These are phyloP conservation scores for Motacilla tschutschensis DNA, from an alignment of 2,113 vertebrate species.

Conservation along the genomic window DNA sequence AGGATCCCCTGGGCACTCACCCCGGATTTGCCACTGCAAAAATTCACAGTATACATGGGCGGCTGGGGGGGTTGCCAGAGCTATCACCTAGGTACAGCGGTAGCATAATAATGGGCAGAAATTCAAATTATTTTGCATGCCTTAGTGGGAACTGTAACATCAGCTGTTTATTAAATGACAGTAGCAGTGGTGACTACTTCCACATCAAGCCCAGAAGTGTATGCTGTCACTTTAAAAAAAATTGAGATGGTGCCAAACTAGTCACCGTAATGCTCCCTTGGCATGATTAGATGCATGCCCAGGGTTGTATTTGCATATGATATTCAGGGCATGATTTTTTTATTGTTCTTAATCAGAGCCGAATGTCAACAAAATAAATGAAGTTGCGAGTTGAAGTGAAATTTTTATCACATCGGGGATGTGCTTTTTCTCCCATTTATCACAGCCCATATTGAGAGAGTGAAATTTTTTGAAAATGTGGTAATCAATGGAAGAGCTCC, in stretches of 20 bases:
- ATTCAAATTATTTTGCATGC: slow-evolving; percentile 61
- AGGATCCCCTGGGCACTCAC: neutral
- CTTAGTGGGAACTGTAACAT: slow-evolving; percentile 70
- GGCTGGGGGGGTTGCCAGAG: neutral
- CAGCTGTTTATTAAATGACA: slow-evolving; percentile 78
- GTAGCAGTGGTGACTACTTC: slow-evolving; percentile 70
- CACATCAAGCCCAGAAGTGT: slow-evolving; percentile 77
- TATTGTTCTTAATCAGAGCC: slow-evolving; percentile 99
- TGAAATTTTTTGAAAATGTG: slow-evolving; percentile 89
- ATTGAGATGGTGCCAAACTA: slow-evolving; percentile 85
- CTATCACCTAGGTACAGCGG: slow-evolving; percentile 55
- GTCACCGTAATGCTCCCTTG: slow-evolving; percentile 91
- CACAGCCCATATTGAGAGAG: slow-evolving; percentile 99
- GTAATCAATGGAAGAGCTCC: slow-evolving; percentile 99
- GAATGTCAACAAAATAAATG: slow-evolving; percentile 99
- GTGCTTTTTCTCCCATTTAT: slow-evolving; percentile 97
- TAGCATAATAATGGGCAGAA: slow-evolving; percentile 65
- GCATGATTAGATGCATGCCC: slow-evolving; percentile 97
- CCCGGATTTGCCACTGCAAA: slow-evolving; percentile 14
- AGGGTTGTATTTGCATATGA: slow-evolving; percentile 97
- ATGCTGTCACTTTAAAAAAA: slow-evolving; percentile 89
- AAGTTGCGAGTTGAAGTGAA: slow-evolving; percentile 98
- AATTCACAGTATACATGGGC: neutral
- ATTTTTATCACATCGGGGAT: slow-evolving; percentile 98
- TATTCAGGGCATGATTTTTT: slow-evolving; percentile 97